These are phyloP conservation scores for Drosophila kikkawai DNA, from an alignment of 1,140 invertebrate species.

Conservation along the genomic window DNA sequence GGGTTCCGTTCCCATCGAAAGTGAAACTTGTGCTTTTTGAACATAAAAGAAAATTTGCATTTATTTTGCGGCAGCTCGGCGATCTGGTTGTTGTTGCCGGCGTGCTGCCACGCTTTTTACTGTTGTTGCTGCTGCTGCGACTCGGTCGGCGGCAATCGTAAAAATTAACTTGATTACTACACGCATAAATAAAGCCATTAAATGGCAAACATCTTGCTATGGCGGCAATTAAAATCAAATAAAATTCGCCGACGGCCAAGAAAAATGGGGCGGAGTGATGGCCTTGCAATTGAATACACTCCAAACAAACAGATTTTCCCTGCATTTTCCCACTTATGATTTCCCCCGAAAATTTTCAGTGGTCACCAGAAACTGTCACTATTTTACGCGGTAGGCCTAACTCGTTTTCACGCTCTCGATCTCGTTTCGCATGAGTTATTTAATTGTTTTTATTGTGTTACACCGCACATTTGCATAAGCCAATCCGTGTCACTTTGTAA, in stretches of 20 bases:
- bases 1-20: slow-evolving; percentile 62
- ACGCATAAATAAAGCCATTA: slow-evolving; percentile 81
- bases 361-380: neutral
- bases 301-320: slow-evolving; percentile 7
- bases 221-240: slow-evolving; percentile 75
- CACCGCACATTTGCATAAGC: slow-evolving; percentile 62
- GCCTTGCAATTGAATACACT: slow-evolving; percentile 35
- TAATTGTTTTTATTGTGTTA: slow-evolving; percentile 42
- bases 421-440: slow-evolving; percentile 49
- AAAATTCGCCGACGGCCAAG: slow-evolving; percentile 56
- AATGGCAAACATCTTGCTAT: slow-evolving; percentile 70
- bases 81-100: slow-evolving; percentile 20
- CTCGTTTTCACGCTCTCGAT: slow-evolving; percentile 24
- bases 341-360: slow-evolving; percentile 3
- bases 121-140: slow-evolving; percentile 30
- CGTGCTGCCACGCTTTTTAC: slow-evolving; percentile 32
- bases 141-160: slow-evolving; percentile 69
- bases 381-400: slow-evolving; percentile 13
- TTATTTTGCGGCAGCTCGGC: slow-evolving; percentile 54
- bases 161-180: slow-evolving; percentile 82
- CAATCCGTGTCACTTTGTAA: slow-evolving; percentile 19
- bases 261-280: slow-evolving; percentile 35
- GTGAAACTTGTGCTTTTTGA: slow-evolving; percentile 64
- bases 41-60: slow-evolving; percentile 75
- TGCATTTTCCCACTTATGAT: slow-evolving; percentile 18